Base-by-base conservation (phyloP, 2,797 vertebrate species). In the Falco cherrug region DNA sequence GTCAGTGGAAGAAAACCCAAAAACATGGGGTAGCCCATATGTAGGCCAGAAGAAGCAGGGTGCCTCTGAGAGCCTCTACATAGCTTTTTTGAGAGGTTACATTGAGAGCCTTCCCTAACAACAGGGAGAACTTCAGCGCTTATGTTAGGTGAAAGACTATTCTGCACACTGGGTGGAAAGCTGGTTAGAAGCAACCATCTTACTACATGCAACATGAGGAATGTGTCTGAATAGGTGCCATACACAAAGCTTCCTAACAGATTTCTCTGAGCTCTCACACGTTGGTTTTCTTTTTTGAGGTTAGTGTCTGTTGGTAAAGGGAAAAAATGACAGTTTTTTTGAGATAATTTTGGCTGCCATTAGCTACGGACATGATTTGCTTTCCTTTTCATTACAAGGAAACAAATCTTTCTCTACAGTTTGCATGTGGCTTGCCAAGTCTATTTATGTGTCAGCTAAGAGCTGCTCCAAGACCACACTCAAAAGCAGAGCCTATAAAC, bases 311-410 rank as follows among this genome's bases (percentile, higher is more conserved):
- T n/a, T 53, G 13, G 37, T 69, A 89, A 81, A 81, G 4, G 14
- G 10, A 82, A 13, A 29, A 81, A n/a, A 50, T 25, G 3, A 26
- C 80, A 54, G 12, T 1, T 35, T 51, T 77, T 59, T 68, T 29
- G 28, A 74, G 31, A 80, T 6, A 1, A 16, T 90, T 86, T 78
- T 84, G 39, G 31, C 33, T 73, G 21, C 33, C 20, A 43, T 79
- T 84, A 69, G 19, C 17, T 86, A 28, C 17, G 54, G 9, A 57
- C 3, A 53, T 33, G 0, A 47, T 86, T 61, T 75, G 7, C 4
- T 93, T 90, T 94, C 35, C 31, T 80, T 84, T 91, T 84, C 48
- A 43, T 64, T 88, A 61, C 15, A 68, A 73, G 18, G 50, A 81
- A 88, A 57, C 19, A 47, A 63, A 57, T 63, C 0, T 63, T 84